These are phyloP conservation scores for Eurypyga helias DNA, from an alignment of 2,113 vertebrate species.

Conservation along the genomic window DNA sequence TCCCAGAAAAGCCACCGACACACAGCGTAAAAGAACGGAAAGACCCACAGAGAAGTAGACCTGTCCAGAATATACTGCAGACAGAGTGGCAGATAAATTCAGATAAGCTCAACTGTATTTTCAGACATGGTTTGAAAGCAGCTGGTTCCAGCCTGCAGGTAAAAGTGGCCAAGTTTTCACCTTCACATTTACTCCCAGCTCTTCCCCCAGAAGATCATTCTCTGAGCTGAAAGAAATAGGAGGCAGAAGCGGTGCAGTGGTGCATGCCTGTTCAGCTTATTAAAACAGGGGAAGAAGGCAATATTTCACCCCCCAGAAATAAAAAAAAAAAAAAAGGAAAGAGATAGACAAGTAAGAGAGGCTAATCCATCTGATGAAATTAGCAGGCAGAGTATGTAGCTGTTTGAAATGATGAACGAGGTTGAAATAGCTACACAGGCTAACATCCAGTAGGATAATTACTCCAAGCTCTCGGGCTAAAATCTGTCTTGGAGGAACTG, in stretches of 20 bases:
- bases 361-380: constrained; percentile 99
- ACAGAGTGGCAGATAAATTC: neutral
- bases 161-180: constrained; percentile 84
- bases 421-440: constrained; percentile 94
- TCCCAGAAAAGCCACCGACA: neutral
- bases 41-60: neutral
- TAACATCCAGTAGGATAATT: constrained; percentile 98
- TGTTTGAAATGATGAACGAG: constrained; percentile 95
- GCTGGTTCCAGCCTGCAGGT: constrained; percentile 78
- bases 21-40: neutral
- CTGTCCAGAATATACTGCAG: neutral
- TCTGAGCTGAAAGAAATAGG: constrained; percentile 79
- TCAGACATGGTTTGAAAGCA: constrained; percentile 23
- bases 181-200: constrained; percentile 89
- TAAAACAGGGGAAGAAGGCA: constrained; percentile 90
- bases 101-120: neutral
- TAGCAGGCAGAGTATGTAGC: constrained; percentile 94
- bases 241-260: constrained; percentile 80
- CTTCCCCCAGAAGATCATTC: constrained; percentile 86
- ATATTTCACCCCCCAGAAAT: constrained; percentile 97
- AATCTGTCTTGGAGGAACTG: constrained; percentile 90
- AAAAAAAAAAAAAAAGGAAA: constrained; percentile 77
- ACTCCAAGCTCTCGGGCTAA: constrained; percentile 93
- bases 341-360: constrained; percentile 94
- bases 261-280: constrained; percentile 91